Conservation (phyloP, 2,797 vertebrate genomes). For the Chlorospingus flavigularis region DNA sequence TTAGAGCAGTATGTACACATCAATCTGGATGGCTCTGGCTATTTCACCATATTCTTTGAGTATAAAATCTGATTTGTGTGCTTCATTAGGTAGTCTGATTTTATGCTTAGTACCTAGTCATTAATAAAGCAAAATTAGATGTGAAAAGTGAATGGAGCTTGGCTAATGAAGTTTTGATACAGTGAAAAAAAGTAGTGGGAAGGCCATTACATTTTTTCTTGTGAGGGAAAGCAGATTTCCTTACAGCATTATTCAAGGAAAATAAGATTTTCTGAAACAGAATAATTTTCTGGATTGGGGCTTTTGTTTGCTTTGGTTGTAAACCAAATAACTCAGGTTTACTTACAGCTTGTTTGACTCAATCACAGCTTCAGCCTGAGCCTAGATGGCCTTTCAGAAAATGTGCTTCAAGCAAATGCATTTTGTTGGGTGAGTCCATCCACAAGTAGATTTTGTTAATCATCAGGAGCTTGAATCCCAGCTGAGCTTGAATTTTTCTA, state of each 20-base stretch:
- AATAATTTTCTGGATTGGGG: neutral
- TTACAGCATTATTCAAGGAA: neutral
- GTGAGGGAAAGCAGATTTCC: neutral
- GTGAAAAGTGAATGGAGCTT: neutral
- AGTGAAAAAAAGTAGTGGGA: neutral
- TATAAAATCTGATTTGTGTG: neutral
- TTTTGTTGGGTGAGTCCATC: neutral
- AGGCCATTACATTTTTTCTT: neutral
- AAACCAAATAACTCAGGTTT: neutral
- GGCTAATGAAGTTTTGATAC: neutral
- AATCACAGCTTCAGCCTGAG: neutral
- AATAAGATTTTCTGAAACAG: neutral
- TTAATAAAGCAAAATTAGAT: neutral
- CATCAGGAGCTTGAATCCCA: neutral
- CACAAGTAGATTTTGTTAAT: neutral
- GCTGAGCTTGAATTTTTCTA: neutral
- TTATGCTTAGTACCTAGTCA: neutral
- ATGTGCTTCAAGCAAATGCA: neutral
- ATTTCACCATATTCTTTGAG: neutral
- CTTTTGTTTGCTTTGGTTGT: neutral
- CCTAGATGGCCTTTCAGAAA: neutral
- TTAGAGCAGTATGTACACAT: neutral
- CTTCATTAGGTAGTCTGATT: neutral
- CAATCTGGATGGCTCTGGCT: neutral
- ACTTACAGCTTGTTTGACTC: neutral